phyloP scores from a whole-genome alignment of 2,888 invertebrate genomes.

The Emmelina monodactyla region DNA sequence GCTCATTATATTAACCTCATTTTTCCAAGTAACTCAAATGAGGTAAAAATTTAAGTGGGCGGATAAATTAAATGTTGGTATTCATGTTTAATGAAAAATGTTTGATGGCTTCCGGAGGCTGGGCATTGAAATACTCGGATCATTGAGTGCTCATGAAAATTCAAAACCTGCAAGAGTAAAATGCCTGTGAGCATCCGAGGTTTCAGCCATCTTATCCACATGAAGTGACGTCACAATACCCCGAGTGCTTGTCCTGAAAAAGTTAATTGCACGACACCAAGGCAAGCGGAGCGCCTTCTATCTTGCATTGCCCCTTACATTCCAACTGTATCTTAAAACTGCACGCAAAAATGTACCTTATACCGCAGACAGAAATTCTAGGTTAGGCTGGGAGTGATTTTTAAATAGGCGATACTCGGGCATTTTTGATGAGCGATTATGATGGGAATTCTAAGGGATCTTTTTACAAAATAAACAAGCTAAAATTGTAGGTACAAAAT shows the following conservation, averaged over 20 bases:
- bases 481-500: too few species aligned
- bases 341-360: background rate
- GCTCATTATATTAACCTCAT: too few species aligned
- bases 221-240: constrained; percentile 41
- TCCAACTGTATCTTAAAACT: background rate
- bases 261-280: constrained; percentile 50
- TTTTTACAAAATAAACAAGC: too few species aligned
- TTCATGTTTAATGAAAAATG: background rate
- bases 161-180: background rate
- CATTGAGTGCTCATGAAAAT: too few species aligned
- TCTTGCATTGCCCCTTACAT: constrained; percentile 15
- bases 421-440: too few species aligned
- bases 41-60: constrained; percentile 1
- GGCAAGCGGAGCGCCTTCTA: constrained; percentile 26
- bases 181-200: constrained; percentile 1
- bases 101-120: too few species aligned
- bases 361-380: too few species aligned
- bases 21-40: background rate
- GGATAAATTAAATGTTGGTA: background rate
- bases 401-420: too few species aligned
- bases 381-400: too few species aligned
- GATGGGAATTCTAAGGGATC: too few species aligned
- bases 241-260: constrained; percentile 42
- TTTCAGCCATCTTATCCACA: constrained; percentile 27
- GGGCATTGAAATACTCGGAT: too few species aligned